A percentile compares a stretch with the other conserved stretches of the same genome.
These are phyloP conservation scores for Macrostomum cliftonense DNA, from an alignment of 2,888 invertebrate species.

Conservation along the genomic window DNA sequence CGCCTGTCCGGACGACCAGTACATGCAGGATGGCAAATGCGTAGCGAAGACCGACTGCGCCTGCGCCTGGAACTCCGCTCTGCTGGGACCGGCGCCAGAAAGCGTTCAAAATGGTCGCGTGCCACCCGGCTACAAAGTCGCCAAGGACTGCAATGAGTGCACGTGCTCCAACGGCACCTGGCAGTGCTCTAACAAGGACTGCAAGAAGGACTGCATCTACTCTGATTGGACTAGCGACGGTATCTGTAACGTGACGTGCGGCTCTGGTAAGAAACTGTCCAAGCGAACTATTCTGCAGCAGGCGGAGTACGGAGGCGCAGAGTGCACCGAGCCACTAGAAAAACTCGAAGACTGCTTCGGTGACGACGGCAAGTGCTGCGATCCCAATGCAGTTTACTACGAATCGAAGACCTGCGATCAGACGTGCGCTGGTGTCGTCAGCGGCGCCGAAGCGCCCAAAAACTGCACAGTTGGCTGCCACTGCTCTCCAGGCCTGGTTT, in stretches of 20 bases:
- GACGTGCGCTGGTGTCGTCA: too few species aligned
- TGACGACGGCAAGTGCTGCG: too few species aligned
- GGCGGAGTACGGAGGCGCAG: too few species aligned
- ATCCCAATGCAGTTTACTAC: too few species aligned
- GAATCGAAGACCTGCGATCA: too few species aligned
- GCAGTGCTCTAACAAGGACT: constrained; percentile 1
- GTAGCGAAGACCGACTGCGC: not conserved
- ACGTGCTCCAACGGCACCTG: constrained; percentile 5
- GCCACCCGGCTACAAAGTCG: constrained; percentile 1
- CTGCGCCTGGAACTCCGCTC: constrained; percentile 4
- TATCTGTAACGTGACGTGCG: constrained; percentile 6
- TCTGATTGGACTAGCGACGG: constrained; percentile 2
- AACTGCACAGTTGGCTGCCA: not conserved
- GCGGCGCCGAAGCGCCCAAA: too few species aligned
- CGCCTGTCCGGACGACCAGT: constrained; percentile 2
- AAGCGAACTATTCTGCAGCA: not conserved
- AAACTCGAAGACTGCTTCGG: too few species aligned
- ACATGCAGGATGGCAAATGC: too few species aligned
- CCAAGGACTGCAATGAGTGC: constrained; percentile 9
- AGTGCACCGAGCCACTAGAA: too few species aligned
- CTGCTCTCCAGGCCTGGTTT: not conserved
- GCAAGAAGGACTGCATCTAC: constrained; percentile 7
- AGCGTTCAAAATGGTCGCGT: constrained; percentile 1
- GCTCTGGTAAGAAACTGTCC: constrained; percentile 1
- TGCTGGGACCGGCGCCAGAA: constrained; percentile 4